These are phyloP conservation scores for Malurus leucopterus DNA, from an alignment of 2,797 vertebrate genomes.

Conservation along the genomic window DNA sequence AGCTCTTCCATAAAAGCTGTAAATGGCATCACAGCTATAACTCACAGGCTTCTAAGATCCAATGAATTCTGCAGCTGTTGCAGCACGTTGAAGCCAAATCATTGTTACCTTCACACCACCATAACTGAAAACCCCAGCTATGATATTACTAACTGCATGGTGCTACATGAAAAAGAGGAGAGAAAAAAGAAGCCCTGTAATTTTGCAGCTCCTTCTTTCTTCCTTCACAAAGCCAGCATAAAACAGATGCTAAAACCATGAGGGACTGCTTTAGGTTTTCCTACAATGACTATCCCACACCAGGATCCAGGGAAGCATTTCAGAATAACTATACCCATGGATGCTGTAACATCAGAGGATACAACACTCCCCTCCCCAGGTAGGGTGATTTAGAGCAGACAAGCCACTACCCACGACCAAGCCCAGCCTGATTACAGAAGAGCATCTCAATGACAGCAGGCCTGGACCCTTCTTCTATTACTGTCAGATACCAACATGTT, in stretches of 20 bases:
- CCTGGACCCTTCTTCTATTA: conserved; percentile 39
- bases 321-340: accelerated
- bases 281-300: neutral
- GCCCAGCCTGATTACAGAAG: neutral
- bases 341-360: neutral
- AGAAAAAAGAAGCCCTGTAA: neutral
- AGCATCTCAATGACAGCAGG: conserved; percentile 36
- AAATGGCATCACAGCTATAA: conserved; percentile 28
- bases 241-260: neutral
- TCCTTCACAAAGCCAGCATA: neutral
- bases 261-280: neutral
- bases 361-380: neutral
- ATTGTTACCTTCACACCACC: conserved; percentile 60
- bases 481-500: conserved; percentile 36
- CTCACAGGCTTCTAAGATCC: conserved; percentile 47
- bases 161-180: neutral
- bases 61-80: conserved; percentile 59
- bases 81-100: conserved; percentile 3
- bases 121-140: conserved; percentile 48
- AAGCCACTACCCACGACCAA: accelerated
- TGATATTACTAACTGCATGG: conserved; percentile 1
- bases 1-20: conserved; percentile 48
- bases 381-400: neutral
- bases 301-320: neutral
- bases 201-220: neutral